phyloP scores from a whole-genome alignment of 2,888 invertebrate species.

The Sialis fuliginosa region DNA sequence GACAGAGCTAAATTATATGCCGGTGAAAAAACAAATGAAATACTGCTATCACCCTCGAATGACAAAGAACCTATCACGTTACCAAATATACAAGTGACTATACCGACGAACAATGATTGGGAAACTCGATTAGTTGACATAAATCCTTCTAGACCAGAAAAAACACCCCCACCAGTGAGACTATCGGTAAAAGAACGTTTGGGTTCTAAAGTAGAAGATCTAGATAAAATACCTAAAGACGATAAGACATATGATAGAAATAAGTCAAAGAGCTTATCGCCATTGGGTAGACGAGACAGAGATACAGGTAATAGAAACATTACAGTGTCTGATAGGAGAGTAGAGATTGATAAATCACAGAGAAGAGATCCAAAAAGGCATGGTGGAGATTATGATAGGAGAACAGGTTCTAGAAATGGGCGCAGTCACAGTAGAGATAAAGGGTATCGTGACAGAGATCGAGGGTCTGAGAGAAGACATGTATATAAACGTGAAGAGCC shows the following conservation, averaged over 20 bases:
- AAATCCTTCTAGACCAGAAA: conserved; percentile 18
- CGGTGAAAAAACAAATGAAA: conserved; percentile 22
- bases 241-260: conserved; percentile 28
- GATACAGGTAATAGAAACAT: conserved; percentile 23
- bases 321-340: conserved; percentile 18
- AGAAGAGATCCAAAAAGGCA: conserved; percentile 10
- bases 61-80: conserved; percentile 16
- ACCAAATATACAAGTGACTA: conserved; percentile 36
- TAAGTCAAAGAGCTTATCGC: conserved; percentile 29
- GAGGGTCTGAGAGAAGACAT: conserved; percentile 10
- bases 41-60: conserved; percentile 7
- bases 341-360: conserved; percentile 10
- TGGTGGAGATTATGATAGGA: conserved; percentile 9
- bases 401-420: conserved; percentile 6
- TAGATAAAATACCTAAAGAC: conserved; percentile 30
- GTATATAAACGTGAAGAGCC: conserved; percentile 18
- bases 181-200: conserved; percentile 64
- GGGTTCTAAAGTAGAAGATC: conserved; percentile 55
- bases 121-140: conserved; percentile 27
- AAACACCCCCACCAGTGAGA: conserved; percentile 35
- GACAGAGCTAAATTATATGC: conserved; percentile 50
- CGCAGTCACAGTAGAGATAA: conserved; percentile 1
- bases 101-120: conserved; percentile 26
- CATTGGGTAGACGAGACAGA: conserved; percentile 24
- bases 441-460: conserved; percentile 8